Conservation (phyloP, 2,888 invertebrate genomes). For the Hyles lineata region DNA sequence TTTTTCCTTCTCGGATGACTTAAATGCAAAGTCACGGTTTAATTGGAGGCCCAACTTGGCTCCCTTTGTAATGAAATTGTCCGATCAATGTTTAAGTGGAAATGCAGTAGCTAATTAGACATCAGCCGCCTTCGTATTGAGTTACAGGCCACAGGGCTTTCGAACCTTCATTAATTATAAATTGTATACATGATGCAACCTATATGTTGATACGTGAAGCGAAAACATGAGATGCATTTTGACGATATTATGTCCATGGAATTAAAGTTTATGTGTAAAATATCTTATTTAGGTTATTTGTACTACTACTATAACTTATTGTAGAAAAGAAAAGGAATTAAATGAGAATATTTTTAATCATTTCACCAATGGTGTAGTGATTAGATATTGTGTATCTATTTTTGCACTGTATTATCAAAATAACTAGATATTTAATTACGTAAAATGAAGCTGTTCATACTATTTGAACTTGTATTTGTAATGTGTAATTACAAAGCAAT, state of each 20-base stretch:
- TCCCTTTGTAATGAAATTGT: not conserved
- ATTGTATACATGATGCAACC: not conserved
- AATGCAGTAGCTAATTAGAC: conserved; percentile 10
- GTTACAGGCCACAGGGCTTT: not conserved
- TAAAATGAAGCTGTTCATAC: too few relatives aligned
- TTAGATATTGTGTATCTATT: too few relatives aligned
- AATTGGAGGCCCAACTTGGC: conserved; percentile 1
- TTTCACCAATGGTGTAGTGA: too few relatives aligned
- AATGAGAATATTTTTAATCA: too few relatives aligned
- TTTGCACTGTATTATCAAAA: too few relatives aligned
- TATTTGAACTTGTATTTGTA: not conserved
- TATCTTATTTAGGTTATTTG: too few relatives aligned
- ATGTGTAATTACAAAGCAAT: conserved; percentile 3
- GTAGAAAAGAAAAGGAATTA: too few relatives aligned
- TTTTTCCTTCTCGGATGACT: not conserved
- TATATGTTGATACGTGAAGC: not conserved
- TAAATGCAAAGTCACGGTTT: conserved; percentile 7
- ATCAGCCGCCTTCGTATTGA: not conserved
- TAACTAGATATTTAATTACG: too few relatives aligned
- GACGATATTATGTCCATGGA: too few relatives aligned
- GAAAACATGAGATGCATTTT: not conserved
- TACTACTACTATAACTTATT: too few relatives aligned
- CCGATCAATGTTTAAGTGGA: not conserved
- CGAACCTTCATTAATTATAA: not conserved
- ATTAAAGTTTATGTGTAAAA: too few relatives aligned